Conservation (phyloP, 2,113 vertebrate genomes). For the Paradoxurus hermaphroditus region DNA sequence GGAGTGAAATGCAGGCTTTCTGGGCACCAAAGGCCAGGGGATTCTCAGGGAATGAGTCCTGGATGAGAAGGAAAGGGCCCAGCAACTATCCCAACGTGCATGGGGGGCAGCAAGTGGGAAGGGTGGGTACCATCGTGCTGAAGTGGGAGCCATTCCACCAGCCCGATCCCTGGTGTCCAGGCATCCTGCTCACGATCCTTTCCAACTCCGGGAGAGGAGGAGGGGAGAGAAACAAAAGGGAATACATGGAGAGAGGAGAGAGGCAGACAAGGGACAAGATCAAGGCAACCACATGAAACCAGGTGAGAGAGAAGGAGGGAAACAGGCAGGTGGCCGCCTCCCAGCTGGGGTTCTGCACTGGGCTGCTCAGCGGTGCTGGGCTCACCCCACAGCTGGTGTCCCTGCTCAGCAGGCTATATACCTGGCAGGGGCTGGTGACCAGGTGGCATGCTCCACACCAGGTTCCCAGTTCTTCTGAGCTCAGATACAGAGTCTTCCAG, state of each 20-base stretch:
- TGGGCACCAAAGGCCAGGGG: background rate
- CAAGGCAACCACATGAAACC: background rate
- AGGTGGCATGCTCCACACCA: background rate
- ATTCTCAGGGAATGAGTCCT: background rate
- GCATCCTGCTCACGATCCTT: background rate
- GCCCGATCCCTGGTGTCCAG: background rate
- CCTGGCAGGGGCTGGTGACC: background rate
- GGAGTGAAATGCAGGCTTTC: background rate
- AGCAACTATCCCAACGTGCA: background rate
- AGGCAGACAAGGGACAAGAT: background rate
- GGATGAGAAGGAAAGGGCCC: background rate
- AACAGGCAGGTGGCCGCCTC: fast-evolving
- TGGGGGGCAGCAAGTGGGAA: background rate
- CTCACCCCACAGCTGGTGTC: background rate
- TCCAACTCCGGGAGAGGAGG: background rate
- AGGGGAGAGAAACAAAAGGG: background rate
- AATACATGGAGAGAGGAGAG: background rate
- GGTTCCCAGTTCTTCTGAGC: background rate
- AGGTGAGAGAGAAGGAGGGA: background rate
- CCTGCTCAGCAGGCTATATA: background rate
- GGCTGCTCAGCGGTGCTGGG: fast-evolving
- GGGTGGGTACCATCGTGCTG: fast-evolving
- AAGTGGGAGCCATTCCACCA: no score
- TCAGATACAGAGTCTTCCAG: background rate
- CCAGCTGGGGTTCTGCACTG: background rate